Base-by-base conservation (phyloP, 2,888 invertebrate genomes). In the Dicranocentrus wangi region DNA sequence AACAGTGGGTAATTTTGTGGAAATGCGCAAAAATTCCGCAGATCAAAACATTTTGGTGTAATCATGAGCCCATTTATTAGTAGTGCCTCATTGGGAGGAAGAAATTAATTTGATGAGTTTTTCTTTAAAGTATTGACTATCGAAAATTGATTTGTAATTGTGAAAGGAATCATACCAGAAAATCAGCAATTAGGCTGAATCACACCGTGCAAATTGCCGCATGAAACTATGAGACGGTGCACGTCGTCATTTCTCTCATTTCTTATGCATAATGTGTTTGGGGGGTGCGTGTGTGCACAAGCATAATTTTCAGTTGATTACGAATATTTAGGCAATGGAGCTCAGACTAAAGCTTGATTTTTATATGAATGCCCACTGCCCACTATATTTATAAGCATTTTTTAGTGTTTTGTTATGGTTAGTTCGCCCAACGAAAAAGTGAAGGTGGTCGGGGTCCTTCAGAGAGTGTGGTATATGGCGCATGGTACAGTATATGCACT, bases 361-460 rank as follows among this genome's bases (percentile, higher is more conserved):
- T n/a, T 17, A 17, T 55, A 17, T 55, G 1, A 5, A 25, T 47
- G 3, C 3, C n/a, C 2, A 15, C 1, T 5, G 2, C 10, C 3
- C 47, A 47, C 39, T 47, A n/a, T 47, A 47, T 47, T 47, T n/a
- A 55, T 25, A 25, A 17, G 17, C 13, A 25, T 55, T 25, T 2
- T n/a, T 2, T 55, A 25, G 7, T 25, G 10, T 23, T 13, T 23
- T 55, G 55, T 55, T 55, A 25, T 55, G 55, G 23, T 55, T 19
- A 55, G 39, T 39, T 13, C 13, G 7, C 2, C 3, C 47, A 25
- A 5, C 2, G 27, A 60, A 28, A 60, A 60, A 60, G 60, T 60
- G 60, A 60, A 60, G 60, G 60, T 60, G 60, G 32, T 19, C 51
- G n/a, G n/a, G n/a, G n/a, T n/a, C n/a, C n/a, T n/a, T n/a, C n/a